Conservation (phyloP, 2,113 vertebrate genomes). For the Colossoma macropomum region DNA sequence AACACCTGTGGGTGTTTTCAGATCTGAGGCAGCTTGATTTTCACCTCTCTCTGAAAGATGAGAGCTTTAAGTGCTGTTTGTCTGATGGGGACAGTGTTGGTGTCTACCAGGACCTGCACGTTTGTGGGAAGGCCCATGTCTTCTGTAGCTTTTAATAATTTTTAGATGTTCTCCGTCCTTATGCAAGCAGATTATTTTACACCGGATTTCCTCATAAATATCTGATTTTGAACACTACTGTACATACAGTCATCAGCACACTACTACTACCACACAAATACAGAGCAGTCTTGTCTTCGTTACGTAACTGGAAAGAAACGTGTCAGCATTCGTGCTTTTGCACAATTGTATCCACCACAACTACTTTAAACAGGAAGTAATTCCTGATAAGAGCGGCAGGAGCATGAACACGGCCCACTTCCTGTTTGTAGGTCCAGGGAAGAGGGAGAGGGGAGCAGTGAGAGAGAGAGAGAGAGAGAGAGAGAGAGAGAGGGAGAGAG, state of each 20-base stretch:
- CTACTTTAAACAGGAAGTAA: constrained; percentile 43
- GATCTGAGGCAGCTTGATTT: too few relatives aligned
- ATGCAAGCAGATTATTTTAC: too few relatives aligned
- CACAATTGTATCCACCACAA: neutral
- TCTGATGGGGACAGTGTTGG: too few relatives aligned
- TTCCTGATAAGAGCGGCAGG: constrained; percentile 38
- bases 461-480: neutral
- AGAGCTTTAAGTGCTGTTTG: too few relatives aligned
- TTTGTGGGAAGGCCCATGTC: too few relatives aligned
- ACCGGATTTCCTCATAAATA: too few relatives aligned
- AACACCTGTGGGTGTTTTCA: too few relatives aligned
- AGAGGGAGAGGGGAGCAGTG: neutral
- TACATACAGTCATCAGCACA: neutral
- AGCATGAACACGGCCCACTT: constrained; percentile 1
- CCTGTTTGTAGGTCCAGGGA: constrained; percentile 23
- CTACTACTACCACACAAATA: neutral
- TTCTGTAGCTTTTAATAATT: too few relatives aligned
- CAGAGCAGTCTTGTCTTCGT: neutral
- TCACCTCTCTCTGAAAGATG: too few relatives aligned
- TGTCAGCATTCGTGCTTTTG: neutral
- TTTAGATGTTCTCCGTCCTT: too few relatives aligned
- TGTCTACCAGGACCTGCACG: too few relatives aligned
- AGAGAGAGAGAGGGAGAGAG: neutral
- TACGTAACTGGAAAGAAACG: neutral
- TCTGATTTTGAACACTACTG: constrained; percentile 10